phyloP scores from a whole-genome alignment of 2,113 vertebrate genomes.

The Charina bottae region DNA sequence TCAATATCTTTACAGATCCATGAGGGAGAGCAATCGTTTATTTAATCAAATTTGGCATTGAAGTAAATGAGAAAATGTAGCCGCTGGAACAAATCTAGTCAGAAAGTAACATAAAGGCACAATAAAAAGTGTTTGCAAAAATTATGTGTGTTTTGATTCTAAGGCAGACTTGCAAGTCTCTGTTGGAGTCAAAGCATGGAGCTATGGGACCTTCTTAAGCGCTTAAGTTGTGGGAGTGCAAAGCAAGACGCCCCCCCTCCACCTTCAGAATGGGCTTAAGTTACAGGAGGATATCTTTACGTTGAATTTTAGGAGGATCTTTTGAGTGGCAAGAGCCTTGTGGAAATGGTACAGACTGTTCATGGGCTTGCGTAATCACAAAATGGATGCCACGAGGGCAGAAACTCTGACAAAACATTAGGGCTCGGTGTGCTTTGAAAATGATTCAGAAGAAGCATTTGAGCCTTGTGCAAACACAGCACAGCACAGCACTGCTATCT shows the following conservation, averaged over 20 bases:
- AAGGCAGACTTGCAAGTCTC: neutral
- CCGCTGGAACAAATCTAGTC: constrained; percentile 33
- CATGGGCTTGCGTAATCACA: neutral
- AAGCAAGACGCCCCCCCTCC: neutral
- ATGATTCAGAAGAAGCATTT: neutral
- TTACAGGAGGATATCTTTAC: neutral
- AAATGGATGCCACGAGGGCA: neutral
- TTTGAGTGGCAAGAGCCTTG: neutral
- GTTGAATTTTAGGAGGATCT: neutral
- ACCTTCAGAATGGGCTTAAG: neutral
- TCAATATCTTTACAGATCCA: neutral
- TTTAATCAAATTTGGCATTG: constrained; percentile 31
- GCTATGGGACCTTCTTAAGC: neutral
- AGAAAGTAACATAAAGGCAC: constrained; percentile 10
- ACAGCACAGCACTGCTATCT: neutral
- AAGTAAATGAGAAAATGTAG: neutral
- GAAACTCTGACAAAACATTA: neutral
- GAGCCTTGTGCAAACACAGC: neutral
- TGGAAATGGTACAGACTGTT: neutral
- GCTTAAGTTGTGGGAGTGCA: neutral
- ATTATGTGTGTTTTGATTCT: neutral
- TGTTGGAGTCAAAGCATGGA: neutral
- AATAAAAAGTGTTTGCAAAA: neutral
- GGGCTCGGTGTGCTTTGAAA: neutral
- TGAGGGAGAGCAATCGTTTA: constrained; percentile 20